Conservation (phyloP, 53 echinoderm and acorn worm species). For the Temnopleurus reevesii region DNA sequence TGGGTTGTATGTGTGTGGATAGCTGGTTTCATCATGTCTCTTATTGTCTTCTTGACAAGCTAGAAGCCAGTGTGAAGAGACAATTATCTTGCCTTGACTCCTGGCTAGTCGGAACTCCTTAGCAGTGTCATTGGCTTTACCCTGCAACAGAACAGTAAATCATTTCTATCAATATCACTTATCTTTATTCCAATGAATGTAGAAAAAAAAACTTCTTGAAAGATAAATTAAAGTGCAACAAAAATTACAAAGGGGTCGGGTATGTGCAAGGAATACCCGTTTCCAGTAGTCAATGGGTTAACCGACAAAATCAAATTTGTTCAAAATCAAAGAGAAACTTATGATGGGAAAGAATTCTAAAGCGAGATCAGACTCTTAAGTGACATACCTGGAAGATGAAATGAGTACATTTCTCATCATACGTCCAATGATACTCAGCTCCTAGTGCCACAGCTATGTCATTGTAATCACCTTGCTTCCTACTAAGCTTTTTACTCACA, state of each 20-base stretch:
- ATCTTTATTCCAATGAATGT: not conserved
- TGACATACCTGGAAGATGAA: constrained; percentile 84
- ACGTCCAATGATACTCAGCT: constrained; percentile 88
- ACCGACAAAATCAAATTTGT: no score
- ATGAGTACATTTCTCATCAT: constrained; percentile 87
- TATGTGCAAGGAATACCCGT: no score
- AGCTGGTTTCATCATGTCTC: constrained; percentile 73
- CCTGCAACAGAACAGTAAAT: constrained; percentile 55
- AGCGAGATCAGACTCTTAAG: not conserved
- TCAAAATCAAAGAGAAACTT: no score
- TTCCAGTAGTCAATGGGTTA: no score
- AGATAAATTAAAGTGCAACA: no score
- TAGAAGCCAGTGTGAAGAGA: constrained; percentile 83
- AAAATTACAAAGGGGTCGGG: no score
- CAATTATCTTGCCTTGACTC: constrained; percentile 78
- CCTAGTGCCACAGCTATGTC: constrained; percentile 71
- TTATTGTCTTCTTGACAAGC: constrained; percentile 81
- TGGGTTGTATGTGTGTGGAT: constrained; percentile 94
- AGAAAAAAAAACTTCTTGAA: no score
- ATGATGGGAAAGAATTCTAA: no score
- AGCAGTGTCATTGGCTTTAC: constrained; percentile 77
- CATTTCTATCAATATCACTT: not conserved
- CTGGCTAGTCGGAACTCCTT: constrained; percentile 85
- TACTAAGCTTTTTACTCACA: constrained; percentile 85
- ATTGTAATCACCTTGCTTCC: constrained; percentile 78